Percentiles rank a stretch among this genome's conserved stretches.
Evolutionary conservation across 2,113 vertebrate species (phyloP).

Genomic region (Varanus salvator): DNA sequence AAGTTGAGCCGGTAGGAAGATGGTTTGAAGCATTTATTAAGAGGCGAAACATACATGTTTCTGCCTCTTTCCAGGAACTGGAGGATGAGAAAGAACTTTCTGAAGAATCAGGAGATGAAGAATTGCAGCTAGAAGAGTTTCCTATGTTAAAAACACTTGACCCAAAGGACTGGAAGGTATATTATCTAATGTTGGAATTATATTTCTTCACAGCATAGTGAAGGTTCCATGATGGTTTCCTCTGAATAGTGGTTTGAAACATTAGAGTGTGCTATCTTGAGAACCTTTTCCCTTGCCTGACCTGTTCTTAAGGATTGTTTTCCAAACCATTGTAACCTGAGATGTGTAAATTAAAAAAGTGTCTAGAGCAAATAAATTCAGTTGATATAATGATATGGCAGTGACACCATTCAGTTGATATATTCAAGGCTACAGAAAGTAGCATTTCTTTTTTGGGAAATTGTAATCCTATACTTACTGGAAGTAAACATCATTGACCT

Average conservation of each 20-base stretch:
- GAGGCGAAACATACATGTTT: conserved; percentile 92
- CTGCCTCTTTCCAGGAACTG: conserved; percentile 96
- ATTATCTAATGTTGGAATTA: not conserved
- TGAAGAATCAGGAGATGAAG: conserved; percentile 95
- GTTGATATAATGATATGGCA: not conserved
- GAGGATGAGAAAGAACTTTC: conserved; percentile 95
- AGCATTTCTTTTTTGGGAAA: not conserved
- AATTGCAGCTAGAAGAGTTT: conserved; percentile 93
- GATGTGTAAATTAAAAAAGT: not conserved
- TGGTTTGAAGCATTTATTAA: conserved; percentile 98
- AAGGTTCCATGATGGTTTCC: not conserved
- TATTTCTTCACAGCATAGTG: not conserved
- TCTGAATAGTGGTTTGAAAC: not conserved
- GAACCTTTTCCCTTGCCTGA: not conserved
- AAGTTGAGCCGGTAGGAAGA: conserved; percentile 95
- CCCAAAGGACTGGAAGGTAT: conserved; percentile 99
- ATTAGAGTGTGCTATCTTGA: not conserved
- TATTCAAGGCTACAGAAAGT: not conserved
- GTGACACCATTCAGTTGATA: not conserved
- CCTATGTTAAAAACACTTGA: conserved; percentile 95
- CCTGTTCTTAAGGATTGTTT: not conserved
- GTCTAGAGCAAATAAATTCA: not conserved
- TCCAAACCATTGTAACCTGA: too few relatives aligned
- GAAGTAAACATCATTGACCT: not conserved
- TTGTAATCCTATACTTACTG: not conserved